Evolutionary conservation across 2,888 invertebrate genomes (phyloP).

Genomic region (Drepanosiphum platanoidis): DNA sequence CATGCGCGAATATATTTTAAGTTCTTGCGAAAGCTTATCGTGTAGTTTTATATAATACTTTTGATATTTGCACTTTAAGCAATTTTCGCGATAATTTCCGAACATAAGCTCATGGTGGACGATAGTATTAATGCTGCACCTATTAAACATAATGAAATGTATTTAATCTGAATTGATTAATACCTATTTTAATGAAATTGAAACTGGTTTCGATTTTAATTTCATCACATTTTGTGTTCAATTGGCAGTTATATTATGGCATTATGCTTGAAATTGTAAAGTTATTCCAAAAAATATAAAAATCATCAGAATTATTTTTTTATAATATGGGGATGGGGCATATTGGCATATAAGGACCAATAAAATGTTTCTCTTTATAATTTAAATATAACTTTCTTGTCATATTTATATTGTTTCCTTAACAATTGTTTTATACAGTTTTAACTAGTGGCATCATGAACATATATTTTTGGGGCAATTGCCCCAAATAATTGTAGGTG

Average conservation of each 20-base stretch:
- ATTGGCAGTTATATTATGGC: background rate
- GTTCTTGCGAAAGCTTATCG: background rate
- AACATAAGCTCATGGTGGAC: background rate
- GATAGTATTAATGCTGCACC: background rate
- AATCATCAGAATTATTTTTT: slow-evolving; percentile 1
- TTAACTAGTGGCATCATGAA: no score
- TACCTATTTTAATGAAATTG: background rate
- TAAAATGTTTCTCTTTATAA: background rate
- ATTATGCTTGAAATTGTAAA: background rate
- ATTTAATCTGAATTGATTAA: background rate
- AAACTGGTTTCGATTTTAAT: background rate
- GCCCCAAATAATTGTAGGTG: no score
- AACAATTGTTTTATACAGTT: no score
- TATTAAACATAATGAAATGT: background rate
- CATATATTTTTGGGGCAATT: no score
- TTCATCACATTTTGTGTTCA: background rate
- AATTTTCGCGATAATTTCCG: background rate
- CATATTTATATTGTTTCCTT: no score
- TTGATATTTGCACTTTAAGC: background rate
- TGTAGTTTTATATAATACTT: background rate
- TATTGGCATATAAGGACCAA: no score
- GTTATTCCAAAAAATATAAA: background rate
- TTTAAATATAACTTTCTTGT: background rate
- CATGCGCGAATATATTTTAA: background rate
- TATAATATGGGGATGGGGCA: no score